Evolutionary conservation across 2,113 vertebrate genomes (phyloP), one percentile per base, ranked within the genome.

Genomic region (Gavialis gangeticus): DNA sequence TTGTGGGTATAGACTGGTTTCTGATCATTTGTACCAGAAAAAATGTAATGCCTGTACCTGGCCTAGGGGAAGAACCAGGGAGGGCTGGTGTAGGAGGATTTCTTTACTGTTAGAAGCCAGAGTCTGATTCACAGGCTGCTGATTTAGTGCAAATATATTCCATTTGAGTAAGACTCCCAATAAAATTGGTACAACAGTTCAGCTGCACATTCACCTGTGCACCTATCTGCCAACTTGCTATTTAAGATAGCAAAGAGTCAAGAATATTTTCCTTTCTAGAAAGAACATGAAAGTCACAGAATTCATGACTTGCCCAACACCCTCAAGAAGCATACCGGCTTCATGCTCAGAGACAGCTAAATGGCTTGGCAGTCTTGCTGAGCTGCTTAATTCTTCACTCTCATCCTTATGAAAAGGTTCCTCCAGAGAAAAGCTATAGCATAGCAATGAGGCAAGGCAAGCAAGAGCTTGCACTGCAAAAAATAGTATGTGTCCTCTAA

Each of bases 71-170:
- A 77, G 88, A 79, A 75, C 80, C 66, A 77, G 78, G 64, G 90
- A 81, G 81, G 71, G 69, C 76, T 0, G 0, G 81, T 46, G 83
- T 55, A 79, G 92, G 78, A 91, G 79, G 57, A 75, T 56, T 93
- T 71, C 78, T 91, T 62, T 69, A 92, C 92, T 89, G 85, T 87
- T 80, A 12, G 22, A 34, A 90, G 75, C 56, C 46, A 12, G 56
- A 46, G 57, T 93, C 81, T 86, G 88, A 91, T 84, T 95, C 91
- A 85, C 58, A 62, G 66, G 63, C 82, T 94, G 78, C 71, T 89
- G 69, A 60, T 83, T 92, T 91, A 62, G 78, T 90, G 75, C 85
- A 94, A 92, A 84, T 22, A 78, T n/a, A 63, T 75, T 30, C 55
- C 75, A 17, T 84, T 91, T 91, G 82, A 46, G 88, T 77, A 79